Base-by-base conservation (phyloP, 2,888 invertebrate species). In the Melanostoma scalare region DNA sequence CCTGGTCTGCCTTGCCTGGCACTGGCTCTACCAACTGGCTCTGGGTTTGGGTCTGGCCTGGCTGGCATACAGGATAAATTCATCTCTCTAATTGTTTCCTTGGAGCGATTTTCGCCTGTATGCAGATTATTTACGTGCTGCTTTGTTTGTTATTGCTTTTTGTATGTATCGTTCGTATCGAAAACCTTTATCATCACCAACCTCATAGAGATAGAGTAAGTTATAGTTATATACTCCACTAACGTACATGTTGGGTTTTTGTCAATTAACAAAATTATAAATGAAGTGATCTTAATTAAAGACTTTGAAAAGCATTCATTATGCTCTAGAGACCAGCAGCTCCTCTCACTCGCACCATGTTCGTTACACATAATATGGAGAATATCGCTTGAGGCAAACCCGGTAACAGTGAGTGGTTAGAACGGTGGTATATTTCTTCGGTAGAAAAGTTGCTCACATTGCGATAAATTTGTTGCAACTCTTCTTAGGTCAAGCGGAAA, bases 231-330 rank as follows among this genome's bases (percentile, higher is more conserved):
- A n/a, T 0, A n/a, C 20, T 36, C 48, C 30, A 65, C 46, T 46
- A 10, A 65, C 36, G 50, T 42, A 69, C 69, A 61, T 55, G 69
- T 77, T 69, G 48, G 73, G 77, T 73, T 77, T 78, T 73, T 82
- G 82, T 77, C 82, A 82, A 82, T 82, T 82, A 82, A 82, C 82
- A 74, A 82, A 82, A 82, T 82, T 82, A 82, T 77, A 74, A 69
- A 73, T 74, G 77, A 77, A 82, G 77, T 82, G 82, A 82, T 82
- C 82, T 82, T 82, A 82, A 82, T 82, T 82, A 77, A 82, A 74
- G 73, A 63, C 73, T 74, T 73, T 82, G 68, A 82, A 82, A 81
- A 77, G 69, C 69, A 53, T 69, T 65, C 63, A 82, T 69, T 77
- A 74, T 65, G 40, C 77, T 72, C 63, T 73, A 36, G 82, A 73